A percentile compares a stretch with the other conserved stretches of the same genome.
phyloP scores from a whole-genome alignment of 2,113 vertebrate species.

The Collichthys lucidus region DNA sequence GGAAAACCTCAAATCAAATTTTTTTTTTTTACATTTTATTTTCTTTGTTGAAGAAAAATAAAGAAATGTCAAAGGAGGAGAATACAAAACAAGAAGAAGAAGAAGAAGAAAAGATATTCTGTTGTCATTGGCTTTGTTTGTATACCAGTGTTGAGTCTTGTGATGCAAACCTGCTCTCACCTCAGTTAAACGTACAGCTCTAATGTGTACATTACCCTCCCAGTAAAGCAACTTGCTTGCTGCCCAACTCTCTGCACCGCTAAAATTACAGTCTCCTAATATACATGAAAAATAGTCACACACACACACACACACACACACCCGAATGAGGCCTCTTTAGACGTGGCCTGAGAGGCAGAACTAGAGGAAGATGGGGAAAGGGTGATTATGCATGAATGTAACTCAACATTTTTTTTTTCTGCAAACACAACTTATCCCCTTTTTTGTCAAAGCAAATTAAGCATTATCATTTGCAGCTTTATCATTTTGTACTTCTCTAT shows the following conservation, averaged over 20 bases:
- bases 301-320: too few species aligned
- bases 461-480: slow-evolving; percentile 46
- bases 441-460: slow-evolving; percentile 35
- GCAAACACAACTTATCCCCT: slow-evolving; percentile 31
- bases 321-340: slow-evolving; percentile 21
- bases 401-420: slow-evolving; percentile 37
- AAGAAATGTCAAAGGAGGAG: slow-evolving; percentile 72
- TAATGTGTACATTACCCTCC: slow-evolving; percentile 34
- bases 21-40: slow-evolving; percentile 64
- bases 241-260: not conserved
- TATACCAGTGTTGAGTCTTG: slow-evolving; percentile 75
- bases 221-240: slow-evolving; percentile 7
- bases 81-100: slow-evolving; percentile 47
- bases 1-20: slow-evolving; percentile 82
- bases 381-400: slow-evolving; percentile 73
- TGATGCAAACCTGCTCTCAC: slow-evolving; percentile 36
- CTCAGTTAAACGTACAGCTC: slow-evolving; percentile 24
- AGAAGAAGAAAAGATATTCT: slow-evolving; percentile 44
- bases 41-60: slow-evolving; percentile 77
- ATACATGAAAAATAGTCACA: not conserved
- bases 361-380: slow-evolving; percentile 17
- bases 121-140: slow-evolving; percentile 78
- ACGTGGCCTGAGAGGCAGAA: slow-evolving; percentile 30
- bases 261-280: slow-evolving; percentile 2
- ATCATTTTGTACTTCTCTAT: slow-evolving; percentile 17